Base-by-base conservation (phyloP, 2,113 vertebrate species). In the Tetraodon nigroviridis region DNA sequence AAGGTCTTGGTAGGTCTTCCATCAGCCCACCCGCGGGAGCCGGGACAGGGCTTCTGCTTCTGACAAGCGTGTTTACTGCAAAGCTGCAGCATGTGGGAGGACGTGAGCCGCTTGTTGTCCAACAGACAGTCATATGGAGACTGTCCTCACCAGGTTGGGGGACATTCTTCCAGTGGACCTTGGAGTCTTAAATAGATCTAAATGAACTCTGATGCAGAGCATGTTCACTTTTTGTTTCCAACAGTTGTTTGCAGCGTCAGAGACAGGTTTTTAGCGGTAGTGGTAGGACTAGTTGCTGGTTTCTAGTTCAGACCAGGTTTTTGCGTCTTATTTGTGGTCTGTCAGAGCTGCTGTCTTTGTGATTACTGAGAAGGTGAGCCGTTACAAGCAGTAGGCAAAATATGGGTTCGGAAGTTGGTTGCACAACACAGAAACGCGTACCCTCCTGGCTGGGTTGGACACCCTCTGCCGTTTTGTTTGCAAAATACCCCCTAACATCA, bases 391-490 rank as follows among this genome's bases (percentile, higher is more conserved):
- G 24, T 22, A 52, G 62, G 55, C 61, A 67, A 58, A 75, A 81
- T 58, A 64, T 24, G 29, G 55, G 53, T 76, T 81, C 3, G 32
- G 6, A 4, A 11, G 6, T 37, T 12, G 32, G 32, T 37, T 37
- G 49, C 65, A 67, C 71, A 74, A 86, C 21, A 51, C 4, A 5
- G 20, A 63, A 76, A 37, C 2, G 17, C 15, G 64, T 70, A 61
- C 40, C 64, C 12, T 5, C 2, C 4, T 10, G 20, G 16, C 10
- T 0, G 6, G 7, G 7, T 24, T 27, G 11, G 6, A 13, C 0
- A 27, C 24, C 4, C 2, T 12, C 17, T 21, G 32, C 7, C 29
- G 14, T 0, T 0, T 0, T 7, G 6, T 24, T 56, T 69, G 45
- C 62, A 16, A 45, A 75, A 73, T 45, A 22, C 14, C 1, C 0